Conservation (phyloP, 2,113 vertebrate species). For the Setophaga petechia region DNA sequence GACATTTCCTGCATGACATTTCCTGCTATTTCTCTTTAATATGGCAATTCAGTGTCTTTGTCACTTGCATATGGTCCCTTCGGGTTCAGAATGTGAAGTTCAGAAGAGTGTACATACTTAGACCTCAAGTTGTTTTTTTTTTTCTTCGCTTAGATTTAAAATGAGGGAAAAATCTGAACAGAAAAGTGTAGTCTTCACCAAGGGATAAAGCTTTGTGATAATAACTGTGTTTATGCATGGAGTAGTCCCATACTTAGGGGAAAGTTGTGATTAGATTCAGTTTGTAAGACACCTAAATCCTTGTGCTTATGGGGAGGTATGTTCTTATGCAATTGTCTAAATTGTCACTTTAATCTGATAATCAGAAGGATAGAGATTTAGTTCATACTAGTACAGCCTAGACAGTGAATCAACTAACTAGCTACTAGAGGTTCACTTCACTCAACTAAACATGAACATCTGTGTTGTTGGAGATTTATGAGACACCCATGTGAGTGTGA, state of each 20-base stretch:
- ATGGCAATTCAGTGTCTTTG: neutral
- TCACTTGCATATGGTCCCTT: fast-evolving
- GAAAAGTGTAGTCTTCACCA: neutral
- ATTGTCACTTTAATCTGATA: neutral
- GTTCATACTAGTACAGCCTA: neutral
- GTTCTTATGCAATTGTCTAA: neutral
- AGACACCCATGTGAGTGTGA: neutral
- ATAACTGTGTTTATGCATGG: neutral
- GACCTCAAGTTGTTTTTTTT: fast-evolving
- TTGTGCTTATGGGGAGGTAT: neutral
- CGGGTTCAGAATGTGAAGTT: neutral
- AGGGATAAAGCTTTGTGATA: neutral
- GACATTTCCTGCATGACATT: neutral
- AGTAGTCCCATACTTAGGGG: neutral
- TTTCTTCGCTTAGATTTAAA: neutral
- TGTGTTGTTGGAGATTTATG: neutral
- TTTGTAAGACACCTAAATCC: neutral
- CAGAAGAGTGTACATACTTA: neutral
- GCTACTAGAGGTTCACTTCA: neutral
- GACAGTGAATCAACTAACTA: neutral
- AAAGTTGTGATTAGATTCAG: neutral
- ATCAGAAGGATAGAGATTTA: neutral
- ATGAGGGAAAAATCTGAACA: neutral
- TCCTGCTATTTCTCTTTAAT: neutral
- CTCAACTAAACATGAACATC: neutral